Evolutionary conservation across 2,797 vertebrate genomes (phyloP).

Genomic region (Rhinogobio ventralis): DNA sequence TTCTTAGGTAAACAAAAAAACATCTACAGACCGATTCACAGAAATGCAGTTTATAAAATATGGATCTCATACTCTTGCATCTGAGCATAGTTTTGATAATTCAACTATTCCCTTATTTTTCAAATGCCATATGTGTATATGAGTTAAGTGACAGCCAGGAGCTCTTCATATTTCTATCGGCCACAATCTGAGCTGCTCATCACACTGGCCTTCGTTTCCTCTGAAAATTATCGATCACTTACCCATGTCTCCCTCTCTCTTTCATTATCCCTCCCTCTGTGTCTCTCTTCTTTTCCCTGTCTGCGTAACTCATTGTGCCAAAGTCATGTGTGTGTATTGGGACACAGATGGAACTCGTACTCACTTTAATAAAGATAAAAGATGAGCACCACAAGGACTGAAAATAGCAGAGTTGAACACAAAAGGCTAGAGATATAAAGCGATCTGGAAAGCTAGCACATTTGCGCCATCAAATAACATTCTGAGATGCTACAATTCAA

Average conservation of each 20-base stretch:
- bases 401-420: slow-evolving; percentile 13
- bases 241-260: slow-evolving; percentile 32
- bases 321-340: slow-evolving; percentile 24
- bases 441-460: background rate
- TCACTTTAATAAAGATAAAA: slow-evolving; percentile 29
- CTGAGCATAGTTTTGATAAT: background rate
- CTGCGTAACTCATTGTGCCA: slow-evolving; percentile 23
- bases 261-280: slow-evolving; percentile 2
- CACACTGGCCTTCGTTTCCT: slow-evolving; percentile 35
- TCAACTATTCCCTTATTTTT: background rate
- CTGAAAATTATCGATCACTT: slow-evolving; percentile 45
- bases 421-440: background rate
- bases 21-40: background rate
- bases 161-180: slow-evolving; percentile 48
- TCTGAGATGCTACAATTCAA: background rate
- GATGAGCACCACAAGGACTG: slow-evolving; percentile 12
- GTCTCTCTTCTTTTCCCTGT: background rate
- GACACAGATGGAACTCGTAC: slow-evolving; percentile 48
- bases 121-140: background rate
- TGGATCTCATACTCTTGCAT: background rate
- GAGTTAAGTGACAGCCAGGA: slow-evolving; percentile 14
- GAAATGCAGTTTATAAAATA: background rate
- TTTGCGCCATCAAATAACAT: background rate
- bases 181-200: slow-evolving; percentile 26
- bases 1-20: background rate